Base-by-base conservation (phyloP, 2,113 vertebrate genomes). In the Hiodon alosoides region DNA sequence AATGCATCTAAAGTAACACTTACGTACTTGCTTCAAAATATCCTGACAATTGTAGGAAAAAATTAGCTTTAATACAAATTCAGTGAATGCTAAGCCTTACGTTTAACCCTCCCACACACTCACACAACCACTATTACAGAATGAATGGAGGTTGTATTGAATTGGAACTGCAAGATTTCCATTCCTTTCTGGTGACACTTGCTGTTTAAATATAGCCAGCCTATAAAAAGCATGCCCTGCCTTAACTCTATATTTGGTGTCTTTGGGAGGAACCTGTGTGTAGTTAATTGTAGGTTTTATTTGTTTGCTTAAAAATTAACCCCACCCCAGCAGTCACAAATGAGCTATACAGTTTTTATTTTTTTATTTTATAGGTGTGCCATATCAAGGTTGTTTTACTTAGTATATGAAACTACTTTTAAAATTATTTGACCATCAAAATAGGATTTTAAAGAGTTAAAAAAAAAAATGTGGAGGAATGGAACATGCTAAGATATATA, bases 151-250 rank as follows among this genome's bases (percentile, higher is more conserved):
- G 17, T 48, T 66, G 76, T 59, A 70, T 53, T 79, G 69, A 71
- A 77, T 72, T 79, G 31, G 74, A 74, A 61, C 3, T 53, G 2
- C 13, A 64, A 68, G 77, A 31, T 69, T 51, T 54, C 67, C 67
- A 51, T 69, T 74, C 76, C 77, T 77, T 77, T 66, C 72, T 65
- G 58, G 62, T 81, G 73, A 79, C 71, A 59, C 59, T 16, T 9
- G 3, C 4, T 13, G 4, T 77, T 65, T 74, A 84, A 80, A 81
- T 70, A 66, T 78, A 84, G 76, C 48, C 16, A 61, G 9, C 50
- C 76, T 82, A 82, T 78, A 73, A 79, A 80, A 79, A 76, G 77
- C 8, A 17, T 31, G 31, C 31, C 60, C 50, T 65, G 31, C 76
- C 51, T 55, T 67, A 77, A 72, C 58, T 52, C 67, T 54, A 46